Evolutionary conservation across 2,113 vertebrate species (phyloP).

Genomic region (Dipodomys merriami): DNA sequence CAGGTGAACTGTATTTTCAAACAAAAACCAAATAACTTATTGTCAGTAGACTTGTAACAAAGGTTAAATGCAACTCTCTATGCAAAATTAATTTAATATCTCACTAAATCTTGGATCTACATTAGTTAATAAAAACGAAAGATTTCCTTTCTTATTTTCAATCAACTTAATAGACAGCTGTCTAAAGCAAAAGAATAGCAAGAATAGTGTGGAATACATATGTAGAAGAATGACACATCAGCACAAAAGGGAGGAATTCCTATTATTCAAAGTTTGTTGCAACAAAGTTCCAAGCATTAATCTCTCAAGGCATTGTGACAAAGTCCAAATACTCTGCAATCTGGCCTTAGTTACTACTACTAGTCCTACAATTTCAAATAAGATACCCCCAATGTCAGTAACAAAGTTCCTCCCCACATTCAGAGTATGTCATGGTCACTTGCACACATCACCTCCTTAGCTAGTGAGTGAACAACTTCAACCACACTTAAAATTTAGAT

Average conservation of each 20-base stretch:
- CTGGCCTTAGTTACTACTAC: neutral
- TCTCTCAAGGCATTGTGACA: neutral
- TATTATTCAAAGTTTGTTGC: too few species aligned
- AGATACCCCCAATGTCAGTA: neutral
- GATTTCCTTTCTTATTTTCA: conserved; percentile 44
- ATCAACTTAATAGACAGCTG: conserved; percentile 45
- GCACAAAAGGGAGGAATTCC: neutral
- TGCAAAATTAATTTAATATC: conserved; percentile 23
- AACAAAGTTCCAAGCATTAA: neutral
- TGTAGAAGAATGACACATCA: neutral
- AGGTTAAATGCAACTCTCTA: conserved; percentile 44
- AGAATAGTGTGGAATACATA: neutral
- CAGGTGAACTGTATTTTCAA: neutral
- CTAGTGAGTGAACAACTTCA: neutral
- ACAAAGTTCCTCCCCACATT: conserved; percentile 34
- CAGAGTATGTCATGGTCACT: neutral
- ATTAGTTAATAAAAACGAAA: neutral
- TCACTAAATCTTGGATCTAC: neutral
- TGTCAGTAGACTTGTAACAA: conserved; percentile 9
- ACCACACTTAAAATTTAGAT: neutral
- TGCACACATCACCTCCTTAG: neutral
- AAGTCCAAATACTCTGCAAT: neutral
- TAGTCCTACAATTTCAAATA: conserved; percentile 22
- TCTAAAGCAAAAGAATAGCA: conserved; percentile 23
- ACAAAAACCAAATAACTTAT: conserved; percentile 35